Base-by-base conservation (phyloP, 2,888 invertebrate species). In the Phalera bucephala region DNA sequence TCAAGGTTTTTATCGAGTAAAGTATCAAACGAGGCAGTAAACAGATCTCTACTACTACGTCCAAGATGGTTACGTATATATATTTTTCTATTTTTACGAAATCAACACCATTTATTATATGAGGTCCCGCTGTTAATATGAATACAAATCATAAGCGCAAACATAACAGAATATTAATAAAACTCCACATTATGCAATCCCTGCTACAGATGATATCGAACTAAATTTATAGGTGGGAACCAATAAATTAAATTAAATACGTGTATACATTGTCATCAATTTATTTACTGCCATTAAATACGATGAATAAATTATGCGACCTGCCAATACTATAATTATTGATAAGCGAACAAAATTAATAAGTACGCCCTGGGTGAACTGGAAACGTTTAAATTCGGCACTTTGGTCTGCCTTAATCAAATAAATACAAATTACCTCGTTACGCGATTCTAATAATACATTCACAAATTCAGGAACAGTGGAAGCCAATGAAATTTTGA, bases 401-500 rank as follows among this genome's bases (percentile, higher is more conserved):
- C 26, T 42, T 30, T 39, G 33, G 42, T 40, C 5, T 4, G 14
- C 29, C 22, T 37, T 43, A 45, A 49, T 38, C 33, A 47, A 54
- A 55, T 52, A 57, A 57, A 56, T 50, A 53, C 33, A 31, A 23
- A 32, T 44, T 45, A 40, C 38, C 42, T 38, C 52, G 34, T 50
- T 53, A 28, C 41, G 27, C 28, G 33, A 40, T 46, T 53, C 52
- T 58, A 64, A 46, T 52, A 56, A 60, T 55, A 67, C 41, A 28
- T 35, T 33, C 39, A 52, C 50, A 50, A 54, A 54, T 60, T 56
- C 48, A 44, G 51, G 36, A 50, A 56, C 54, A 54, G 47, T 47
- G 37, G 77, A 80, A 80, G 72, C 79, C 80, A 52, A 72, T 71
- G 58, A 64, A 70, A 65, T 65, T 73, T 70, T 39, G 21, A 66